Evolutionary conservation across 2,888 invertebrate genomes (phyloP), one percentile per base, ranked within the genome.

Genomic region (Melieria picta): DNA sequence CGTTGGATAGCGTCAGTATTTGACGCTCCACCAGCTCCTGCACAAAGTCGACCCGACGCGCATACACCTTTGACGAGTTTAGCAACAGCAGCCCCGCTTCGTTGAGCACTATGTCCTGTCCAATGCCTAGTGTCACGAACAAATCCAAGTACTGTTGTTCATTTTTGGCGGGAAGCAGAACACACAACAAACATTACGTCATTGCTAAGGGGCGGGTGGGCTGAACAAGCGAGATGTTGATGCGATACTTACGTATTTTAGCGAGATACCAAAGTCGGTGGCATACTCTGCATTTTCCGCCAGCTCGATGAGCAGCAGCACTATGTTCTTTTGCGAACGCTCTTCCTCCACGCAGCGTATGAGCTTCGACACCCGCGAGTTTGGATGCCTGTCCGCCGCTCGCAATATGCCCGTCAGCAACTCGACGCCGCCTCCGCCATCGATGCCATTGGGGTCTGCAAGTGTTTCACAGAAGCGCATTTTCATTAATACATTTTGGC

Each of bases 51-150:
- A 85, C 84, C 47, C 85, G 81, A 69, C 83, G 80, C 0, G 80
- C 78, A 73, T 84, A 86, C 69, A 86, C 81, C 75, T 82, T 81
- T 0, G 84, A 80, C 4, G 83, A 81, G 66, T 80, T 83, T 7
- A 82, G 75, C 5, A 86, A 75, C 43, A 84, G 73, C 48, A 79
- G 79, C 4, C 82, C 82, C 6, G 80, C 77, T 69, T 83, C 81
- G 56, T 78, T 79, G 43, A 79, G 67, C 56, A 75, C 64, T 43
- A 77, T 74, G 42, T 77, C 79, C 52, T 67, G 71, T 13, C 63
- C 69, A n/a, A 74, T 64, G 5, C 74, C 75, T 50, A 79, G 72
- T 0, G 76, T 70, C 55, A 80, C 70, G 65, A 83, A 83, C 57
- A 83, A 79, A 30, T 85, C 77, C 67, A 83, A 74, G 71, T 82